phyloP scores from a whole-genome alignment of 2,888 invertebrate species.

The Eurytoma californica region DNA sequence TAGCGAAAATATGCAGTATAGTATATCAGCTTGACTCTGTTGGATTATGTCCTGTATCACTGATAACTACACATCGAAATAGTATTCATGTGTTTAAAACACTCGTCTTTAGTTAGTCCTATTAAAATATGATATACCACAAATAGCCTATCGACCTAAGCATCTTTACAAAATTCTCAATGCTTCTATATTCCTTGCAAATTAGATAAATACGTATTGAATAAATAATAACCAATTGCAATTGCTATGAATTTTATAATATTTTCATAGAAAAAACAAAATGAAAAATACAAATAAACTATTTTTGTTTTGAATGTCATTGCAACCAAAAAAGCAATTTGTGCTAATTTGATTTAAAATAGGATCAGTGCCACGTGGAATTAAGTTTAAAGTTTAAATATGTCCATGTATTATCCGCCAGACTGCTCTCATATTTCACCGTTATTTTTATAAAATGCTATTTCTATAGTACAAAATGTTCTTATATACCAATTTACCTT shows the following conservation, averaged over 20 bases:
- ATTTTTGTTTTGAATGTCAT: conserved; percentile 30
- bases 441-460: conserved; percentile 49
- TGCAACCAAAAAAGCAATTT: conserved; percentile 18
- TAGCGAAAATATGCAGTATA: conserved; percentile 27
- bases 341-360: conserved; percentile 34
- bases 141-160: conserved; percentile 21
- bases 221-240: conserved; percentile 32
- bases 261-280: conserved; percentile 52
- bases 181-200: conserved; percentile 36
- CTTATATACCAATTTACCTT: conserved; percentile 42
- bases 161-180: conserved; percentile 39
- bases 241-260: conserved; percentile 49
- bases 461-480: conserved; percentile 48
- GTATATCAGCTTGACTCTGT: conserved; percentile 32
- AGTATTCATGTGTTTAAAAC: conserved; percentile 42
- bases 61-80: conserved; percentile 30
- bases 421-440: conserved; percentile 41
- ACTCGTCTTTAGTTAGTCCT: conserved; percentile 37
- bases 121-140: conserved; percentile 31
- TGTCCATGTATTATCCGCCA: conserved; percentile 14
- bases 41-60: conserved; percentile 17
- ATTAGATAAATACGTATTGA: conserved; percentile 39
- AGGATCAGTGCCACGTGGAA: conserved; percentile 33
- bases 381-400: conserved; percentile 19
- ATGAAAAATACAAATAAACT: conserved; percentile 27